phyloP scores from a whole-genome alignment of 2,113 vertebrate species.

The Talpa occidentalis region DNA sequence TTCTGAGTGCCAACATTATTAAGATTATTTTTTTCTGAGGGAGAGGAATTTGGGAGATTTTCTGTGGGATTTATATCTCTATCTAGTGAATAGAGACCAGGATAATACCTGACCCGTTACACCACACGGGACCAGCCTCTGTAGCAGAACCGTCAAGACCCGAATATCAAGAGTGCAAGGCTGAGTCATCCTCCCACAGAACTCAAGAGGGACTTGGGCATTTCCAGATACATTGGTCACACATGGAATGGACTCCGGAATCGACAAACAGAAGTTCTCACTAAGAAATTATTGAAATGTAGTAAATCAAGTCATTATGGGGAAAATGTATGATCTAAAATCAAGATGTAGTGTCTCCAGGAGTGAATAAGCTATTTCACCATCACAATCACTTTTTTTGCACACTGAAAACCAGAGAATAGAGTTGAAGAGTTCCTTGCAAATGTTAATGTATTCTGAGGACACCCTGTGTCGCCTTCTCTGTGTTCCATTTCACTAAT shows the following conservation, averaged over 20 bases:
- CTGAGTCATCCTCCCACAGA: neutral
- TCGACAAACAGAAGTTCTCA: neutral
- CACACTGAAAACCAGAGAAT: neutral
- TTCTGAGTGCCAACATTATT: neutral
- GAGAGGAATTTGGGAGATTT: too few species aligned
- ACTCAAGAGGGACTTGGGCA: neutral
- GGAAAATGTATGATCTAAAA: neutral
- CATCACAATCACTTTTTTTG: neutral
- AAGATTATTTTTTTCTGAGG: too few species aligned
- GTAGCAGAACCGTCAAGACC: accelerated
- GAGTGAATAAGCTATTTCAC: neutral
- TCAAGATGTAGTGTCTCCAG: neutral
- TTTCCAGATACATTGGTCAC: neutral
- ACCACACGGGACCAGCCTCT: accelerated
- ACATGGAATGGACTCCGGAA: neutral
- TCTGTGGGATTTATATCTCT: too few species aligned
- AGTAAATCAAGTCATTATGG: neutral
- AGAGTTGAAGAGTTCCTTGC: neutral
- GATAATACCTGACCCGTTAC: neutral
- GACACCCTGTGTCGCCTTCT: neutral
- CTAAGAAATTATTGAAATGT: neutral
- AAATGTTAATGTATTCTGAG: neutral
- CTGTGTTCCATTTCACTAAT: neutral
- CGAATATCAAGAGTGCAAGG: neutral
- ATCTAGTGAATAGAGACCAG: neutral